A percentile compares a stretch with the other conserved stretches of the same genome.
Evolutionary conservation across 2,797 vertebrate genomes (phyloP).

Genomic region (Bryconaethiops microstoma): DNA sequence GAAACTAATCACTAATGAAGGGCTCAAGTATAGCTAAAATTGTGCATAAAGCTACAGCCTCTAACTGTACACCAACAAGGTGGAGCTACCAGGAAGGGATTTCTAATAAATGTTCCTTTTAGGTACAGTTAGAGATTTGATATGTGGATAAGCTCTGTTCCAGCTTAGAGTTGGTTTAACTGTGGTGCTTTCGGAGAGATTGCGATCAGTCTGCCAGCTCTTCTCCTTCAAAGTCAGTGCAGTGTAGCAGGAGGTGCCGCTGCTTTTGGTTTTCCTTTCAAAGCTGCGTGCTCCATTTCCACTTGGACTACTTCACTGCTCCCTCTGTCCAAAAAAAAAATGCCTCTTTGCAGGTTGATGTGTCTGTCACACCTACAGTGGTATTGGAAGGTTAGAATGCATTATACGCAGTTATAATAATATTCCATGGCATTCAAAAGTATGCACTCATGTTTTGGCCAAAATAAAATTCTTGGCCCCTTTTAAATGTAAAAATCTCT

Average conservation of each 20-base stretch:
- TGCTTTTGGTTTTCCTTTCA: conserved; percentile 33
- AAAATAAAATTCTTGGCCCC: too few relatives aligned
- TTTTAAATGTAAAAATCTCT: too few relatives aligned
- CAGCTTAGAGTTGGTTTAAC: neutral
- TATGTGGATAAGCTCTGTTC: neutral
- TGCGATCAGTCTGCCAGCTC: neutral
- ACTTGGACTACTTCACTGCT: conserved; percentile 23
- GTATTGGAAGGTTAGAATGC: neutral
- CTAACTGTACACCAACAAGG: neutral
- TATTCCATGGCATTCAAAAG: too few relatives aligned
- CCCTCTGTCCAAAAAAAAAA: neutral
- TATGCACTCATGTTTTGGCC: too few relatives aligned
- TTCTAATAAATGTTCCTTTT: neutral
- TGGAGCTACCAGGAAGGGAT: neutral
- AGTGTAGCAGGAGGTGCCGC: conserved; percentile 3
- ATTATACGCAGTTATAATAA: neutral
- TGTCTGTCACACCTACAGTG: neutral
- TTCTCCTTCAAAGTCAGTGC: neutral
- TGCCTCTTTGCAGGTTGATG: neutral
- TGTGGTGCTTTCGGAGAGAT: neutral
- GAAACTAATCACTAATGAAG: neutral
- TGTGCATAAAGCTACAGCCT: neutral
- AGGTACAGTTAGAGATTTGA: neutral
- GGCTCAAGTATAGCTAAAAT: neutral
- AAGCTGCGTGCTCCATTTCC: conserved; percentile 39